Conservation (phyloP, 2,888 invertebrate species). For the Tipula vernalis region DNA sequence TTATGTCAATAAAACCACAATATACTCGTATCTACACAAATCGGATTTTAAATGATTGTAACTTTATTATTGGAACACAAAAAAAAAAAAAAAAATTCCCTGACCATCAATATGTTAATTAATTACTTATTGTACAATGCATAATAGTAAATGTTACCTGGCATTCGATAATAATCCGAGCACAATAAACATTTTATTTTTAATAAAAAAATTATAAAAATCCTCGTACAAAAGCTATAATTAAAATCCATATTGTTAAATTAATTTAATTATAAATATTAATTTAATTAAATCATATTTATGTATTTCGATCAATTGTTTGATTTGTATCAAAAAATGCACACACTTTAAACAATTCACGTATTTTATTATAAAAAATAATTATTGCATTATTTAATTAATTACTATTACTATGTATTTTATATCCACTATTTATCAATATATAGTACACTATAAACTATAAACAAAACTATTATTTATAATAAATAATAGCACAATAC, state of each 20-base stretch:
- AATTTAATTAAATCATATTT: background rate
- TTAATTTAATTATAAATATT: background rate
- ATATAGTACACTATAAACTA: too few relatives aligned
- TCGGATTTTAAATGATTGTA: too few relatives aligned
- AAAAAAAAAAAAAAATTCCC: background rate
- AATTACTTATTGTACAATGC: background rate
- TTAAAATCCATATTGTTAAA: background rate
- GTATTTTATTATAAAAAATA: background rate
- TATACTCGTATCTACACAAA: too few relatives aligned
- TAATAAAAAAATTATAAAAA: background rate
- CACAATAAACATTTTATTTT: background rate
- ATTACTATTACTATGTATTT: background rate
- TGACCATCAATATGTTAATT: background rate
- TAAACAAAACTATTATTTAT: background rate
- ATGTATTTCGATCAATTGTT: background rate
- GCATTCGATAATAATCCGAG: background rate
- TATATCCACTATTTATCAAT: too few relatives aligned
- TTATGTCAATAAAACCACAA: too few relatives aligned
- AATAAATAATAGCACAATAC: too few relatives aligned
- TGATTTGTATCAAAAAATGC: background rate
- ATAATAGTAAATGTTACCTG: background rate
- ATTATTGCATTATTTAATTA: too few relatives aligned
- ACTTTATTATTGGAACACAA: too few relatives aligned
- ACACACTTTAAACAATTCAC: background rate
- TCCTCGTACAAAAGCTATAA: background rate